Conservation (phyloP, 2,888 invertebrate species). For the Parthenolecanium corni region DNA sequence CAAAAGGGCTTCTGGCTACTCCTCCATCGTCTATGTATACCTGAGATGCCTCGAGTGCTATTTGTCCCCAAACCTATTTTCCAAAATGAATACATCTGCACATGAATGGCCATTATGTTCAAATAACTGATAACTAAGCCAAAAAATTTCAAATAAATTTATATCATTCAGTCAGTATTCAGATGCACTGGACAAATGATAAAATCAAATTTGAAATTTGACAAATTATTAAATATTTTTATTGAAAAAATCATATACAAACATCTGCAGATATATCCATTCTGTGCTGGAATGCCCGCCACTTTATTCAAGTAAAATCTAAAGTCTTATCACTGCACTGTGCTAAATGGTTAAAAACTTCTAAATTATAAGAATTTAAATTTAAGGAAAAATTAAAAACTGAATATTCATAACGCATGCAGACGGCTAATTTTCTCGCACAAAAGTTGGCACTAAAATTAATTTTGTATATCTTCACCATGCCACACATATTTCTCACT, state of each 20-base stretch:
- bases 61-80: conserved; percentile 69
- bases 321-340: neutral
- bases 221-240: neutral
- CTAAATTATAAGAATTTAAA: neutral
- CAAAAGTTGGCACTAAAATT: neutral
- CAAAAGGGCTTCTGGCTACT: conserved; percentile 65
- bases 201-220: too few relatives aligned
- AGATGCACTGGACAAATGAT: too few relatives aligned
- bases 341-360: neutral
- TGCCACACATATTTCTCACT: neutral
- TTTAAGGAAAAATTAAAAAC: neutral
- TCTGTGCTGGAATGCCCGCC: conserved; percentile 1
- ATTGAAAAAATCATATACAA: conserved; percentile 30
- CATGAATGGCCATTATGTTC: neutral
- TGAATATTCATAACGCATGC: too few relatives aligned
- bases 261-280: conserved; percentile 36
- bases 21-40: conserved; percentile 67
- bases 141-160: neutral
- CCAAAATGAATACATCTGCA: conserved; percentile 20
- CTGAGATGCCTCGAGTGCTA: conserved; percentile 75
- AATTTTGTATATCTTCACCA: neutral
- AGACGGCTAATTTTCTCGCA: neutral
- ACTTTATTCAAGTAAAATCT: neutral
- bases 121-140: neutral
- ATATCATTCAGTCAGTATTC: too few relatives aligned